Conservation (phyloP, 1,140 invertebrate genomes). For the Microplitis mediator region DNA sequence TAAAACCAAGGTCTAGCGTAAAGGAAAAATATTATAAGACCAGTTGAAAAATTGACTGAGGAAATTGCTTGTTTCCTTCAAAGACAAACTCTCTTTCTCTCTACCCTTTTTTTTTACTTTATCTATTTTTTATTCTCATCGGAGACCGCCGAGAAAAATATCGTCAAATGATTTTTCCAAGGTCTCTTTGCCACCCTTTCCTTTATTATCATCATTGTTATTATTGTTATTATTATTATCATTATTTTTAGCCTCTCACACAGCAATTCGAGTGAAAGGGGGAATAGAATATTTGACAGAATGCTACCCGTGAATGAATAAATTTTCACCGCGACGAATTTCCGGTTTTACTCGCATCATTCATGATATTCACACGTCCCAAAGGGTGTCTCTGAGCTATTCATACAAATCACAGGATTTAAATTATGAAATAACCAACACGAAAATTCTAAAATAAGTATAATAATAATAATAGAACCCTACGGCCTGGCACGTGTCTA, state of each 20-base stretch:
- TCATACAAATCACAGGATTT: conserved; percentile 20
- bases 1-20: background rate
- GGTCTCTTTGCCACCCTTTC: background rate
- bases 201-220: background rate
- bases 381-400: conserved; percentile 8
- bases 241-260: background rate
- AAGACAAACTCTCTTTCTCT: background rate
- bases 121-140: background rate
- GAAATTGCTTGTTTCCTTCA: conserved; percentile 18
- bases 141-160: conserved; percentile 1
- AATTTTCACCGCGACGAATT: conserved; percentile 17
- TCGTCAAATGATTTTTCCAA: conserved; percentile 9
- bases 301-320: background rate
- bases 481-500: no score
- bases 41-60: conserved; percentile 16
- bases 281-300: background rate
- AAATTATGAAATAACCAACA: background rate
- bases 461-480: no score
- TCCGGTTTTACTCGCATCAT: conserved; percentile 16
- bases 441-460: background rate
- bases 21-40: conserved; percentile 14
- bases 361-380: conserved; percentile 27
- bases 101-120: background rate
- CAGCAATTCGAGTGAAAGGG: no score
- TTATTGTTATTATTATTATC: background rate